Percentiles rank a stretch among this genome's conserved stretches.
phyloP scores from a whole-genome alignment of 2,888 invertebrate species.

The Busseola fusca region DNA sequence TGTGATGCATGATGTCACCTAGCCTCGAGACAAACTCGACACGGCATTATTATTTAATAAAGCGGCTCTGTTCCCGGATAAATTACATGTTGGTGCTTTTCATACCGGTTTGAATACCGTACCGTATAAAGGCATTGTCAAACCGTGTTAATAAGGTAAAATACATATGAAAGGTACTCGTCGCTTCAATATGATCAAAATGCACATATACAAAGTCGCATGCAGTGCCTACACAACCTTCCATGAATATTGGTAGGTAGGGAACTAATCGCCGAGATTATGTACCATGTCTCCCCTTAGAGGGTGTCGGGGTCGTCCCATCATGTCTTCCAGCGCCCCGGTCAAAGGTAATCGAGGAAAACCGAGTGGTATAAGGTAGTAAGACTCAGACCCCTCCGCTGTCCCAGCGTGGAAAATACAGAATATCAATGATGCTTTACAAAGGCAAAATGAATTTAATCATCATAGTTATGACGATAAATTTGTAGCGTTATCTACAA shows the following conservation, averaged over 20 bases:
- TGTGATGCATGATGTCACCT: background rate
- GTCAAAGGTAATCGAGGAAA: background rate
- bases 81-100: background rate
- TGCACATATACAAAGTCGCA: background rate
- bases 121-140: background rate
- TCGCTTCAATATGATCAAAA: slow-evolving; percentile 8
- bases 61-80: slow-evolving; percentile 2
- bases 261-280: background rate
- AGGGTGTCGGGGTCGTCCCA: background rate
- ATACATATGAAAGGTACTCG: background rate
- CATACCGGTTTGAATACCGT: background rate
- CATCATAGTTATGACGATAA: background rate
- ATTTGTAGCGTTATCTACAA: too few relatives aligned
- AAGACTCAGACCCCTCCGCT: background rate
- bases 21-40: background rate
- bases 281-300: background rate
- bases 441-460: background rate
- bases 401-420: background rate
- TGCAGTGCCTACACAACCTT: background rate
- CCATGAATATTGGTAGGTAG: background rate
- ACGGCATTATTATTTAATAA: slow-evolving; percentile 2
- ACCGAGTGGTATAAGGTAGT: background rate
- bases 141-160: background rate
- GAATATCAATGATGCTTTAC: background rate
- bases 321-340: background rate